Conservation (phyloP, 1,140 invertebrate genomes). For the Sinella curviseta region DNA sequence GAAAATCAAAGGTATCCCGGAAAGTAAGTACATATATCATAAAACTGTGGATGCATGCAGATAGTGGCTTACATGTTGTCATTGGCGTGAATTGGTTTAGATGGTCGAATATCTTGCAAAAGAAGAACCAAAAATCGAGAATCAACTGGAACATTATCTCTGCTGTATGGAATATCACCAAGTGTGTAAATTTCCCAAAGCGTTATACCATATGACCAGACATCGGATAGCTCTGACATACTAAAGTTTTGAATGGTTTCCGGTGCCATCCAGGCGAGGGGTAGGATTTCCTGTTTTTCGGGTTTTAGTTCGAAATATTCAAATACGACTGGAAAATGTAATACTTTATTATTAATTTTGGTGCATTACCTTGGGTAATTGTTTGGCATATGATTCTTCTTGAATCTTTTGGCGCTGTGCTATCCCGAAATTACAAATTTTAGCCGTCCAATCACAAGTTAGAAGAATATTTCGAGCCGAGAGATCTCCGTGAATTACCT, state of each 20-base stretch:
- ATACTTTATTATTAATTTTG: too few species aligned
- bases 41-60: neutral
- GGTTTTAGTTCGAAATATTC: too few species aligned
- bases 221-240: neutral
- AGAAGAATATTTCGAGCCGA: constrained; percentile 32
- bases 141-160: neutral
- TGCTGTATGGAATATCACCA: constrained; percentile 30
- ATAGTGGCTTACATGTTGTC: constrained; percentile 10
- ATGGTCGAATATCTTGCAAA: constrained; percentile 20
- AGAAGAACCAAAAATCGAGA: constrained; percentile 18
- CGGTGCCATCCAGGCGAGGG: constrained; percentile 6
- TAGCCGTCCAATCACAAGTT: constrained; percentile 21
- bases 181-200: constrained; percentile 25
- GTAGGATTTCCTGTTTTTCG: constrained; percentile 2
- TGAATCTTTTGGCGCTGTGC: constrained; percentile 15
- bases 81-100: constrained; percentile 10
- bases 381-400: neutral
- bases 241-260: neutral
- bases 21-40: neutral
- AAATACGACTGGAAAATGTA: too few species aligned
- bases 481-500: constrained; percentile 32
- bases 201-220: neutral
- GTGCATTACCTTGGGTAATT: neutral
- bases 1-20: too few species aligned
- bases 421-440: constrained; percentile 37